Evolutionary conservation across 1,140 invertebrate species (phyloP), one percentile per base, ranked within the genome.

Genomic region (Rhopalosiphum maidis): DNA sequence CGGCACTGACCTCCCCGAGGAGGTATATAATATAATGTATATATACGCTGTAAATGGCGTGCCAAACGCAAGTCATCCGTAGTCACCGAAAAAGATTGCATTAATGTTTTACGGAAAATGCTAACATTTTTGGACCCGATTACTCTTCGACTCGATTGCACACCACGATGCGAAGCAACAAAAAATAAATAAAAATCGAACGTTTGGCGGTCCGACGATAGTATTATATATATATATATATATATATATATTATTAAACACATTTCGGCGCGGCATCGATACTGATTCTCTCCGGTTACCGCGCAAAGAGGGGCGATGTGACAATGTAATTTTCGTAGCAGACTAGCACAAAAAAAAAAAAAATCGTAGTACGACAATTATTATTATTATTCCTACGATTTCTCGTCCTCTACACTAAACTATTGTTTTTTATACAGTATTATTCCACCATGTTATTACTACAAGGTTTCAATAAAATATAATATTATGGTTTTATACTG

Each of bases 71-170:
- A 46, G 41, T 46, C 85, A 46, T 30, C 41, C 85, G 41, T 46
- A n/a, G 85, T 87, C 85, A n/a, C 85, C 85, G 85, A 87, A 87
- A 77, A 43, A 87, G 85, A 87, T 87, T 46, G 43, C 85, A 43
- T 87, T 87, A 46, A 46, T 87, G 43, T 87, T 87, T 87, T 22
- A 86, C 85, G 41, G 85, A 86, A 41, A 86, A 43, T 87, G 15
- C 85, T 43, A 46, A 87, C 43, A n/a, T 87, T 87, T 87, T 43
- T 46, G 85, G 41, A 46, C 85, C 85, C 85, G 25, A 87, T 77
- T 77, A 77, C 41, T 87, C 41, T 87, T 87, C 85, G 41, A 87
- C 85, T 87, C 41, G 85, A 15, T 30, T 41, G 83, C 83, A 86
- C 83, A 86, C 83, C 1, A 4, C 60, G 60, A 68, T 30, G 15